A percentile compares a stretch with the other conserved stretches of the same genome.
phyloP scores from a whole-genome alignment of 2,888 invertebrate genomes.

The Acleris cristana region DNA sequence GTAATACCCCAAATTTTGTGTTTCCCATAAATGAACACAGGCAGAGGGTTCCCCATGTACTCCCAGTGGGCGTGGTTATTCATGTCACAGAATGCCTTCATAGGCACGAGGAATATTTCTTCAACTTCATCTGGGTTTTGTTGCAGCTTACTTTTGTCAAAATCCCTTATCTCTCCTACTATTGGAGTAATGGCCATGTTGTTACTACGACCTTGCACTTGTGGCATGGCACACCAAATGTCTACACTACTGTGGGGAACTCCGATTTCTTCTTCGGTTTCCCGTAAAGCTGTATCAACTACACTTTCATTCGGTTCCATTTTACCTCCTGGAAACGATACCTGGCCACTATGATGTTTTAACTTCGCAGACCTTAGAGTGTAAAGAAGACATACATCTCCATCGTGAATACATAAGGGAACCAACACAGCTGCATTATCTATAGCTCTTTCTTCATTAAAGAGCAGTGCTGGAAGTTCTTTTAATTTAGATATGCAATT shows the following conservation, averaged over 20 bases:
- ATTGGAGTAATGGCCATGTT: slow-evolving; percentile 88
- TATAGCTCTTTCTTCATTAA: slow-evolving; percentile 49
- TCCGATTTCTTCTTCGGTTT: slow-evolving; percentile 95
- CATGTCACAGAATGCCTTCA: slow-evolving; percentile 86
- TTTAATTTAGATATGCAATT: slow-evolving; percentile 84
- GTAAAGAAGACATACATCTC: slow-evolving; percentile 90
- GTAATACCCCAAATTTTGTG: slow-evolving; percentile 91
- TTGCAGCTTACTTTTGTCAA: slow-evolving; percentile 77
- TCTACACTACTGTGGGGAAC: slow-evolving; percentile 84
- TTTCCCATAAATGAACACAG: slow-evolving; percentile 81
- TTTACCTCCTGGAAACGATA: slow-evolving; percentile 94
- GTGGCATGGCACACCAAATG: slow-evolving; percentile 85
- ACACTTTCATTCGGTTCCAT: slow-evolving; percentile 85
- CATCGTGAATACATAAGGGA: slow-evolving; percentile 88
- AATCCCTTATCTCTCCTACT: slow-evolving; percentile 83
- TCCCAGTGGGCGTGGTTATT: slow-evolving; percentile 85
- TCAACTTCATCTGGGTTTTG: slow-evolving; percentile 90
- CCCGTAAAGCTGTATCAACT: slow-evolving; percentile 91
- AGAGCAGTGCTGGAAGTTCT: slow-evolving; percentile 79
- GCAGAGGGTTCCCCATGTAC: slow-evolving; percentile 78
- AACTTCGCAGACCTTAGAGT: slow-evolving; percentile 91
- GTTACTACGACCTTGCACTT: slow-evolving; percentile 59
- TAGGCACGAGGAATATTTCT: slow-evolving; percentile 88
- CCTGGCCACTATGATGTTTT: slow-evolving; percentile 90
- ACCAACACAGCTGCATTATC: slow-evolving; percentile 91